Conservation (phyloP, 1,140 invertebrate species). For the Cylas formicarius region DNA sequence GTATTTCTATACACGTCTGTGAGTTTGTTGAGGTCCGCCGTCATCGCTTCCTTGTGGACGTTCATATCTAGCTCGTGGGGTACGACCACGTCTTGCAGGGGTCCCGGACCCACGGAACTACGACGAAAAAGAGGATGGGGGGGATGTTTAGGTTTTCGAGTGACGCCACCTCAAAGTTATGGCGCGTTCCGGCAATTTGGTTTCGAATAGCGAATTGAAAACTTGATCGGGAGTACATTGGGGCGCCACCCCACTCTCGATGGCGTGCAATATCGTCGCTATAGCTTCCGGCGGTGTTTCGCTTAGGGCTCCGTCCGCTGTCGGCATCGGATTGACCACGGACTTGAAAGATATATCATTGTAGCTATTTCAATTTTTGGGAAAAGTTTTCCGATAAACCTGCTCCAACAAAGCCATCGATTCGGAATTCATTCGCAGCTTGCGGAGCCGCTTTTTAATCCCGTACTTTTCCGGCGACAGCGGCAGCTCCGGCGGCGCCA, state of each 20-base stretch:
- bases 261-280: constrained; percentile 29
- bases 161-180: constrained; percentile 16
- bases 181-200: constrained; percentile 17
- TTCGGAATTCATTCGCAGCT: constrained; percentile 24
- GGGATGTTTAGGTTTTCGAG: background rate
- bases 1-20: constrained; percentile 20
- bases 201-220: constrained; percentile 31
- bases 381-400: constrained; percentile 1
- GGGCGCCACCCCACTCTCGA: constrained; percentile 29
- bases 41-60: constrained; percentile 24
- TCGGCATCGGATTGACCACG: constrained; percentile 20
- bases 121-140: background rate
- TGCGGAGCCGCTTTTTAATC: constrained; percentile 23
- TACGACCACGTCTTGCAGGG: constrained; percentile 34
- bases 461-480: constrained; percentile 18
- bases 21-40: constrained; percentile 18
- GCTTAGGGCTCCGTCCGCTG: constrained; percentile 24
- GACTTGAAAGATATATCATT: constrained; percentile 14
- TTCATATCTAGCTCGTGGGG: constrained; percentile 23
- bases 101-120: constrained; percentile 31
- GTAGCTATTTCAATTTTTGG: constrained; percentile 3
- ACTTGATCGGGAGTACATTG: constrained; percentile 26
- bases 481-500: constrained; percentile 25
- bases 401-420: constrained; percentile 25
- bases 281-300: constrained; percentile 31